Evolutionary conservation across 2,888 invertebrate genomes (phyloP), one percentile per base, ranked within the genome.

Genomic region (Beris chalybata): DNA sequence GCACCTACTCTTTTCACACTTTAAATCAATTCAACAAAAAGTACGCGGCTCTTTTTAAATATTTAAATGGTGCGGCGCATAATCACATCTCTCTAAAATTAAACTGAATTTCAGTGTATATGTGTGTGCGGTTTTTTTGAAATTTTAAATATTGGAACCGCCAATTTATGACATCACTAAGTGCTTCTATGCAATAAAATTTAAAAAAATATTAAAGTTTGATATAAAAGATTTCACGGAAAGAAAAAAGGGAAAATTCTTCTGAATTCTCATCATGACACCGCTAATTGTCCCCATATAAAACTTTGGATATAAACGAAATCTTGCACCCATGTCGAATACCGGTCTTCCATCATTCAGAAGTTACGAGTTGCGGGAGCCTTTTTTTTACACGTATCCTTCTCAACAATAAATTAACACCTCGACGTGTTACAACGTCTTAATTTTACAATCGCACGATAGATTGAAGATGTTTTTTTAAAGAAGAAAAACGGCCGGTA

Each of bases 361-460:
- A 61, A 61, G 52, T n/a, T 30, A 38, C 31, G 13, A 38, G 13
- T 13, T 52, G 61, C 61, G 61, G 61, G 52, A 52, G 61, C 32
- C 31, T 30, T 11, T 11, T 15, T 15, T 32, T 61, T 61, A 13
- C 5, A 43, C 61, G 11, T 38, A 13, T 44, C 55, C 38, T 56
- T 38, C 15, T 32, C 64, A 54, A 29, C 44, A 64, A 54, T 44
- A 64, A 68, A 68, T 68, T 68, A 68, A 66, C 68, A 68, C 68
- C 68, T 65, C 38, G n/a, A 63, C 45, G 61, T 61, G 55, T 53
- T 68, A 68, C 55, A 68, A 63, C 53, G 63, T 66, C 63, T 68
- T 68, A 66, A 68, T 68, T 68, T 68, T 68, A 68, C 65, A 64
- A 64, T 32, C 45, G 31, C 5, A 61, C 22, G 38, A 32, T 5